These are phyloP conservation scores for Rhabdornis inornatus DNA, from an alignment of 2,113 vertebrate genomes.

Conservation along the genomic window DNA sequence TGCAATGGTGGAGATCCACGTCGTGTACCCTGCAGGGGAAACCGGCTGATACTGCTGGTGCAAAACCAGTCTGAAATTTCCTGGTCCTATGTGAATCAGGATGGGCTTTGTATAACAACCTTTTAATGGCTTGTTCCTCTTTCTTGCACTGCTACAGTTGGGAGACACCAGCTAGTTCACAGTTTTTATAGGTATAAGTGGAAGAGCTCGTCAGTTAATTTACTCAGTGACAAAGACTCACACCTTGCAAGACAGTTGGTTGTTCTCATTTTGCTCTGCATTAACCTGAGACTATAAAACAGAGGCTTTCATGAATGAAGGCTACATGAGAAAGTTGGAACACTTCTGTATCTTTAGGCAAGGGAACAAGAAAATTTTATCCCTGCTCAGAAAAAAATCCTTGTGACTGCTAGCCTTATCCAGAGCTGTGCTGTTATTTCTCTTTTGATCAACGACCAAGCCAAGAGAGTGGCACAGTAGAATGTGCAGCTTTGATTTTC, in stretches of 20 bases:
- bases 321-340: neutral
- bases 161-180: neutral
- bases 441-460: neutral
- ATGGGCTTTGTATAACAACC: neutral
- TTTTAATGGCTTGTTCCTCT: neutral
- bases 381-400: neutral
- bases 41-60: neutral
- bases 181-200: neutral
- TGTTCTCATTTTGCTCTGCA: neutral
- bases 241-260: neutral
- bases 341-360: neutral
- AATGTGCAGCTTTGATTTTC: neutral
- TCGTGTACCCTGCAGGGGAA: fast-evolving
- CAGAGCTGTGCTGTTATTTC: neutral
- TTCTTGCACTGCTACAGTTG: neutral
- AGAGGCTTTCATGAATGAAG: neutral
- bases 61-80: neutral
- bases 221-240: neutral
- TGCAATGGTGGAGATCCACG: neutral
- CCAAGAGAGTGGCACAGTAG: neutral
- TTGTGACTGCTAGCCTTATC: neutral
- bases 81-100: fast-evolving
- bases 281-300: neutral
- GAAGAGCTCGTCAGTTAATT: neutral
- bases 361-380: neutral